Conservation (phyloP, 2,113 vertebrate species). For the Heloderma charlesbogerti region DNA sequence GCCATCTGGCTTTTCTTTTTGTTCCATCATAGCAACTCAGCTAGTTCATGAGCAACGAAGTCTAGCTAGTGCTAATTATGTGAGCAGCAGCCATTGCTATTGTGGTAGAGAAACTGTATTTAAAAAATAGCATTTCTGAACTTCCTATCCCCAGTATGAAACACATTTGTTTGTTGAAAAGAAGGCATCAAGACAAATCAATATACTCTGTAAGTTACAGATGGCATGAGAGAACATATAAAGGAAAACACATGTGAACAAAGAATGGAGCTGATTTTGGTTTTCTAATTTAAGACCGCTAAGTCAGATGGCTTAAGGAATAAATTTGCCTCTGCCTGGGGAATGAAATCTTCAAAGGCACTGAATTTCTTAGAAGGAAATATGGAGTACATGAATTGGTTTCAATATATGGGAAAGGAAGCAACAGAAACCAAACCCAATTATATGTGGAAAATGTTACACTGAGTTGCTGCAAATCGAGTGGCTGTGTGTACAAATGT, state of each 20-base stretch:
- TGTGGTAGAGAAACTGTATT: not conserved
- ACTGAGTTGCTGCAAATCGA: not conserved
- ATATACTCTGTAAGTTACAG: not conserved
- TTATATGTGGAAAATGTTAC: not conserved
- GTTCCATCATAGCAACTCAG: not conserved
- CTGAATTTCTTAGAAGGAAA: not conserved
- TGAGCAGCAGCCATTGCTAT: not conserved
- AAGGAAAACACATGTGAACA: slow-evolving; percentile 23
- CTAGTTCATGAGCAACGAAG: not conserved
- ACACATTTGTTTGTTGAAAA: slow-evolving; percentile 18
- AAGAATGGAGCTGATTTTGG: not conserved
- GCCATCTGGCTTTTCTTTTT: not conserved
- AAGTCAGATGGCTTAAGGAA: slow-evolving; percentile 5
- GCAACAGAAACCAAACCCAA: not conserved
- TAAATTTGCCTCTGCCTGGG: slow-evolving; percentile 3
- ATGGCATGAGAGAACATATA: not conserved
- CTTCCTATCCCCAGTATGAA: not conserved
- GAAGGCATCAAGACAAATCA: not conserved
- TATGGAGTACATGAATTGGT: not conserved
- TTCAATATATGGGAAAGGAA: not conserved
- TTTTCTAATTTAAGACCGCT: slow-evolving; percentile 15
- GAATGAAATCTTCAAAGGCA: not conserved
- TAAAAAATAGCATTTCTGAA: not conserved
- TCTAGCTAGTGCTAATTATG: no score
- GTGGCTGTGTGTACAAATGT: not conserved